Conservation (phyloP, 2,888 invertebrate genomes). For the Rhaphigaster nebulosa region DNA sequence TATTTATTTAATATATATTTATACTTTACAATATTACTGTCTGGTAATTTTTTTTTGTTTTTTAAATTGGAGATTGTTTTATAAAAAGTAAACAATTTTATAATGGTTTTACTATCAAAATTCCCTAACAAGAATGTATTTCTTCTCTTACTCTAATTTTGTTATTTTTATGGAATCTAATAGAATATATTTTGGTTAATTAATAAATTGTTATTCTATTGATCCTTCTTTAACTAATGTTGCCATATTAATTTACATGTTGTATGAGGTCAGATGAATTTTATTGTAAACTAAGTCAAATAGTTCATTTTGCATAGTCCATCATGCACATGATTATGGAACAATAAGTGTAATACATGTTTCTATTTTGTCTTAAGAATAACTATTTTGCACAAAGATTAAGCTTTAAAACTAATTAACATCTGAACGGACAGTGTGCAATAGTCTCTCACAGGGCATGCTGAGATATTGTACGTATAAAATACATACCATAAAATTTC, state of each 20-base stretch:
- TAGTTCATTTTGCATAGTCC: neutral
- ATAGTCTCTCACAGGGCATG: neutral
- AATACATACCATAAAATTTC: neutral
- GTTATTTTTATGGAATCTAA: neutral
- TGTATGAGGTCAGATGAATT: neutral
- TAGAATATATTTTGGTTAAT: neutral
- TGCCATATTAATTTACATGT: neutral
- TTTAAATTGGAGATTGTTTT: too few relatives aligned
- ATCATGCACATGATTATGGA: too few relatives aligned
- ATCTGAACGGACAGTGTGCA: neutral
- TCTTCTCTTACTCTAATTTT: too few relatives aligned
- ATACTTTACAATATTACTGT: neutral
- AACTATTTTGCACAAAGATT: too few relatives aligned
- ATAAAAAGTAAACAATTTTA: too few relatives aligned
- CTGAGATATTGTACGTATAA: neutral
- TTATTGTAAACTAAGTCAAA: neutral
- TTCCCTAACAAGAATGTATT: too few relatives aligned
- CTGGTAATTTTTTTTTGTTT: too few relatives aligned
- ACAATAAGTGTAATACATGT: neutral
- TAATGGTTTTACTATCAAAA: too few relatives aligned
- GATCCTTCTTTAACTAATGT: neutral
- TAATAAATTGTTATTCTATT: neutral
- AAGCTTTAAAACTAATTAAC: neutral
- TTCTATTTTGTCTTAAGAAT: neutral
- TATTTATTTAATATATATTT: too few relatives aligned